Evolutionary conservation across 2,888 invertebrate species (phyloP).

Genomic region (Fabriciana adippe): DNA sequence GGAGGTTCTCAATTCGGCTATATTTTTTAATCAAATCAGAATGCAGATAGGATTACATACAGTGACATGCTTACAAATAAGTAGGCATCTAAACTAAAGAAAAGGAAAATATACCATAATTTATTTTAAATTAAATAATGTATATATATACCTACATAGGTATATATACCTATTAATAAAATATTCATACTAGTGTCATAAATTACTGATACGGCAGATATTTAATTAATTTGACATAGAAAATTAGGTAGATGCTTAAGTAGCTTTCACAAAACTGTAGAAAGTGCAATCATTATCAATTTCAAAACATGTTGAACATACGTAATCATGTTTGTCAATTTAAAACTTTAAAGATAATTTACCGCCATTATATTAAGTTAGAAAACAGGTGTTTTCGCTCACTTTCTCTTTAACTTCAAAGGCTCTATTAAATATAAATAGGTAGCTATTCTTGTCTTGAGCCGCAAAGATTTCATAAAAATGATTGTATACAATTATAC

Average conservation of each 20-base stretch:
- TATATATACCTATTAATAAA: too few relatives aligned
- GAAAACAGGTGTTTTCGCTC: constrained; percentile 9
- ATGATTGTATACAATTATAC: not conserved
- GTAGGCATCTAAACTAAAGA: too few relatives aligned
- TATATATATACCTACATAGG: too few relatives aligned
- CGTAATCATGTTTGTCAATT: not conserved
- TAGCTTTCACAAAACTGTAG: constrained; percentile 20
- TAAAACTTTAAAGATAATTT: constrained; percentile 9
- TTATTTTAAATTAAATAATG: too few relatives aligned
- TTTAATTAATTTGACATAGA: constrained; percentile 8
- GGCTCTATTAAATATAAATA: constrained; percentile 1
- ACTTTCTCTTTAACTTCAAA: constrained; percentile 15
- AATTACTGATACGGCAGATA: not conserved
- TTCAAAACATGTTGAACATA: constrained; percentile 20
- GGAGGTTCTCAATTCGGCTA: too few relatives aligned
- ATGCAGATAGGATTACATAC: too few relatives aligned
- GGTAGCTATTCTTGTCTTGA: not conserved
- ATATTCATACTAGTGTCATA: not conserved
- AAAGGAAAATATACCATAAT: too few relatives aligned
- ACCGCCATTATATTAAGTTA: constrained; percentile 8
- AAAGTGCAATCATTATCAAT: constrained; percentile 13
- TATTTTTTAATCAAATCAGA: too few relatives aligned
- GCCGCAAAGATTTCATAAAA: not conserved
- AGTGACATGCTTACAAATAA: too few relatives aligned
- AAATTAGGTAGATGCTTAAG: constrained; percentile 7